phyloP scores from a whole-genome alignment of 2,113 vertebrate species.

The Myrmecobius fasciatus region DNA sequence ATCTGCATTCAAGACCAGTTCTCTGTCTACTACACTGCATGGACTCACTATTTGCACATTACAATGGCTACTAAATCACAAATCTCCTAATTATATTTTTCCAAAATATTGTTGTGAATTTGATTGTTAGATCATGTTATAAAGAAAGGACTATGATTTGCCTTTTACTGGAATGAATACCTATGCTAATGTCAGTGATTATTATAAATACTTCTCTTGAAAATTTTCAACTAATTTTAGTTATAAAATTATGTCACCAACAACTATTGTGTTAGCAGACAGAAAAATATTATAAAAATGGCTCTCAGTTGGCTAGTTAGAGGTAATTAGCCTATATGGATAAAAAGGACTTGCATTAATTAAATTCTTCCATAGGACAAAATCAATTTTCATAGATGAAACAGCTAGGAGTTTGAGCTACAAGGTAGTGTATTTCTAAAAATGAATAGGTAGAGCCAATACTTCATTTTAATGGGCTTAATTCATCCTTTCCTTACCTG shows the following conservation, averaged over 20 bases:
- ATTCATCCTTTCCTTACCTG: not conserved
- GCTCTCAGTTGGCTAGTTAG: not conserved
- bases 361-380: not conserved
- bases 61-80: not conserved
- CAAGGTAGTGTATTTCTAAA: not conserved
- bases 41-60: not conserved
- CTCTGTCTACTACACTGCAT: not conserved
- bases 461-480: not conserved
- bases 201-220: not conserved
- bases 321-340: not conserved
- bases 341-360: conserved; percentile 4
- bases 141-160: not conserved
- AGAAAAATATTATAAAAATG: not conserved
- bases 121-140: not conserved
- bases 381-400: not conserved
- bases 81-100: not conserved
- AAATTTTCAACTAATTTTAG: conserved; percentile 4
- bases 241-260: not conserved
- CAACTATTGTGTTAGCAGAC: not conserved
- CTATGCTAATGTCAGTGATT: not conserved
- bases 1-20: not conserved
- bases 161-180: conserved; percentile 2
- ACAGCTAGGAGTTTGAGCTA: not conserved
- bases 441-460: not conserved
- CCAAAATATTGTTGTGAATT: not conserved